Base-by-base conservation (phyloP, 2,797 vertebrate species). In the Melanotaenia pygmaea region DNA sequence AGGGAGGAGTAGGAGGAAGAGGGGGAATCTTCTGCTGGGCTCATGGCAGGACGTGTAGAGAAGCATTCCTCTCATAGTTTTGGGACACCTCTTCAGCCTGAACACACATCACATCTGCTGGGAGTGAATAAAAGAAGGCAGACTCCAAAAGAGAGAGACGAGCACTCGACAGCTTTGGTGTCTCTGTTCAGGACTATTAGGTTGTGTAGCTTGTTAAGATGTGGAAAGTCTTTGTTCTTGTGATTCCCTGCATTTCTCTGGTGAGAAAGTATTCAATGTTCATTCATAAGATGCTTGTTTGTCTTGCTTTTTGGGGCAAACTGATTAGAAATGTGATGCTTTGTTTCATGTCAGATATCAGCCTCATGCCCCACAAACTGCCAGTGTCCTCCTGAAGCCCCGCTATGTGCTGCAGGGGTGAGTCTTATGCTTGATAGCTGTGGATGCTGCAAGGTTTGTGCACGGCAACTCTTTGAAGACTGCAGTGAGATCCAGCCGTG, bases 381-480 rank as follows among this genome's bases (percentile, higher is more conserved):
- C 83, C 91, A 83, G 70, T 98, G 96, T 85, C 94, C 95, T 35
- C 64, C 83, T 58, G 92, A 94, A 68, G 74, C 80, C n/a, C 94
- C 94, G 61, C 92, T 80, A 85, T 97, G 96, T 88, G 93, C 95
- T 73, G 93, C 95, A 0, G 96, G 96, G 64, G 95, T 97, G 64
- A 93, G 95, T 64, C 87, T 96, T 66, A 86, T 94, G 26, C 86
- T 85, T 77, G 96, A 96, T 38, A 89, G 88, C 83, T 97, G 97
- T 53, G 94, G 95, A 87, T 97, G 97, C 92, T 97, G 96, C 84
- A 94, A 93, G 74, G 95, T 96, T 78, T 98, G 96, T 85, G 95
- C 95, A 38, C 94, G 91, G 82, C 96, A 98, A 83, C 96, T 97
- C 72, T 97, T 97, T 80, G 96, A 97, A 54, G 96, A 98, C 92